Conservation (phyloP, 2,888 invertebrate species). For the Celastrina argiolus region DNA sequence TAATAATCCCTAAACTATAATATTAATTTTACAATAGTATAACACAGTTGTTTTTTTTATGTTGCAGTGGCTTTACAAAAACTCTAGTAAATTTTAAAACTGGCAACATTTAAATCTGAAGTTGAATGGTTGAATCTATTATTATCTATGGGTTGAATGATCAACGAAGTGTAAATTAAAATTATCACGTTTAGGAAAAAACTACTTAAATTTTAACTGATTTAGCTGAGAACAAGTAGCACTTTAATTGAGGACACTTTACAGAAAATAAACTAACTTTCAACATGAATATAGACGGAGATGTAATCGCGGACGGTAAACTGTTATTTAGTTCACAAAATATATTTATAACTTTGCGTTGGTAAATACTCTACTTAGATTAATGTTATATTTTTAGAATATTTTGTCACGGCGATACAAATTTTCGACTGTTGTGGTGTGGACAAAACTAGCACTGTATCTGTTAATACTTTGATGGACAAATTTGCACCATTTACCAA, state of each 20-base stretch:
- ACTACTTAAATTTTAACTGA: background rate
- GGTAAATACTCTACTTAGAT: constrained; percentile 44
- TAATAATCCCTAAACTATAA: too few relatives aligned
- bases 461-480: constrained; percentile 63
- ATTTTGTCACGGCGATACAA: constrained; percentile 62
- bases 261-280: constrained; percentile 29
- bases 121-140: too few relatives aligned
- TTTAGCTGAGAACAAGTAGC: constrained; percentile 20
- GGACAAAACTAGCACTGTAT: constrained; percentile 52
- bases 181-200: background rate
- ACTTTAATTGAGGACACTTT: constrained; percentile 33
- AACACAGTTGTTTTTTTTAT: too few relatives aligned
- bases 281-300: constrained; percentile 58
- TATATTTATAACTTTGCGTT: constrained; percentile 56
- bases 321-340: constrained; percentile 35
- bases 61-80: too few relatives aligned
- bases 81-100: too few relatives aligned
- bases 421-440: constrained; percentile 68
- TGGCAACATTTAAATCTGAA: background rate
- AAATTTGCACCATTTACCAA: constrained; percentile 66
- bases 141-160: too few relatives aligned
- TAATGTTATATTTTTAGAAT: constrained; percentile 58
- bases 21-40: too few relatives aligned
- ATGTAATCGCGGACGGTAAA: constrained; percentile 58
- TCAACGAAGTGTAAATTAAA: background rate